Base-by-base conservation (phyloP, 2,888 invertebrate genomes). In the Euclidia mi region DNA sequence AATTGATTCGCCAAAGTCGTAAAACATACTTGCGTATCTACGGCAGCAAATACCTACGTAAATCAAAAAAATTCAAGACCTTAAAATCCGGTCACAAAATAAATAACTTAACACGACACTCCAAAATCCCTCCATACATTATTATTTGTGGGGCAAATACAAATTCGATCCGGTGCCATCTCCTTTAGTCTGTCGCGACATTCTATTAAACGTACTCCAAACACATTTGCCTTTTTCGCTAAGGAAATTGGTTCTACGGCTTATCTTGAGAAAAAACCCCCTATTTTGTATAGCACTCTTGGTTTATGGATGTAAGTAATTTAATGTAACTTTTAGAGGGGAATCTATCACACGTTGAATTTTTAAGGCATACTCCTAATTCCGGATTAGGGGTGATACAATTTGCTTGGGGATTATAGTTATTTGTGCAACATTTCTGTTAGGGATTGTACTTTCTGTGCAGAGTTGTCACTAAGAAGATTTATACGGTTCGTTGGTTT, bases 151-250 rank as follows among this genome's bases (percentile, higher is more conserved):
- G 61, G 60, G 74, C 65, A 78, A 81, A 82, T 75, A 82, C 79
- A 70, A 76, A 80, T 83, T 82, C 80, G 80, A 82, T 84, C 70
- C 64, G 48, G 53, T 63, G 61, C 68, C 72, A 72, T 77, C 75
- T 67, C 65, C 70, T 80, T 76, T 74, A 78, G 77, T 71, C 75
- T 71, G 77, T 76, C 68, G 70, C 71, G 79, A 80, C 79, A 84
- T 86, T 81, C 79, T 85, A 86, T 86, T 85, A 84, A 82, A 74
- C 67, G 71, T 81, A 78, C 77, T 82, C 83, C 64, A 79, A 82
- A 85, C 82, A 83, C 82, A 87, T 85, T n/a, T 84, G 81, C 82
- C 79, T 80, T 81, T 76, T 79, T 75, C 79, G 73, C 61, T 45
- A 66, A 79, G 82, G 81, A 86, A 87, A 86, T 86, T 86, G 86